Base-by-base conservation (phyloP, 1,140 invertebrate genomes). In the Chrysopa pallens region DNA sequence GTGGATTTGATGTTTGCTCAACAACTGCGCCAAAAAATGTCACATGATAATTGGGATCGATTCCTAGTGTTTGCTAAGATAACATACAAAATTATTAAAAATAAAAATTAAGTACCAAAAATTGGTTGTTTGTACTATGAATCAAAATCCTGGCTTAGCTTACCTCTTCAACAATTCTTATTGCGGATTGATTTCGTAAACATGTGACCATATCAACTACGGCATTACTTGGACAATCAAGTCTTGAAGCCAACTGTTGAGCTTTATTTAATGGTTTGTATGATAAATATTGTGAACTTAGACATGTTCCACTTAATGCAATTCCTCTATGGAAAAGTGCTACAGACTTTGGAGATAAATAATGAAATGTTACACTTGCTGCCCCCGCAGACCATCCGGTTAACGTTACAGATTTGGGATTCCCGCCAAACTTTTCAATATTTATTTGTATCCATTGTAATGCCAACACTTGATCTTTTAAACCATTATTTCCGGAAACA, bases 251-350 rank as follows among this genome's bases (percentile, higher is more conserved):
- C 12, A 80, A 50, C 50, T 69, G 61, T 8, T 64, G 51, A 2
- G 76, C 67, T 52, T 71, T 71, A 31, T 64, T 55, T 4, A 61
- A 49, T 0, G 69, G 61, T 39, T 74, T 63, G 47, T 68, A 58
- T 6, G 66, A 66, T 59, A 65, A 41, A 1, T 57, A 53, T 86
- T 81, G 91, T 6, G 72, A 72, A 51, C 70, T 66, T 1, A 86
- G 59, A 6, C 76, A 72, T 11, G 77, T 76, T 1, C 87, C 88
- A 53, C 84, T 88, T 62, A 82, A 74, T 0, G 84, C 75, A 38
- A 90, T 78, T 4, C 78, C 84, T 39, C 73, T 68, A 53, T 74
- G 56, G 51, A 82, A 78, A 37, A 81, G 57, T 44, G 67, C 31
- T 6, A 9, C n/a, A 6, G 69, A 62, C 50, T 63, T 51, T 4